Evolutionary conservation across 37 sponge, comb jelly and placozoan species (phyloP).

Genomic region (Cliona cf. orientalis): DNA sequence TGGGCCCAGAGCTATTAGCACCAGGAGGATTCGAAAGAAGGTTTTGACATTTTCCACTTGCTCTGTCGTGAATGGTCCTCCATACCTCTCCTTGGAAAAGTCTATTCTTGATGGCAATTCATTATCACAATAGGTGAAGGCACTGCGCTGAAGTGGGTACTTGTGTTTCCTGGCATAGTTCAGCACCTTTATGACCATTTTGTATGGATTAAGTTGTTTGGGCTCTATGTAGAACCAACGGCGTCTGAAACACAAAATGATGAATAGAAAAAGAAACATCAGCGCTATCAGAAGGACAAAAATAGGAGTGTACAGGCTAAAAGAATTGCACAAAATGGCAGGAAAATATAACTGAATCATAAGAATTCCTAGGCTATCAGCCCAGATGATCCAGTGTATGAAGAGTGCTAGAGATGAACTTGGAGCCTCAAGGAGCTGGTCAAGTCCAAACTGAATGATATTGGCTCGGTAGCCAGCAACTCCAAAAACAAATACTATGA

Average conservation of each 20-base stretch:
- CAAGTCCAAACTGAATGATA: background rate
- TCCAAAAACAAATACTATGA: background rate
- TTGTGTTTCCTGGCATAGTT: constrained; percentile 11
- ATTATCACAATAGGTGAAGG: background rate
- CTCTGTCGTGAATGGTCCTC: background rate
- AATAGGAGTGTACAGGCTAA: background rate
- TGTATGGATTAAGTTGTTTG: background rate
- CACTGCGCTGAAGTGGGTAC: background rate
- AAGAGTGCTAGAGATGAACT: background rate
- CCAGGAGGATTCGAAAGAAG: background rate
- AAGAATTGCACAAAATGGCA: background rate
- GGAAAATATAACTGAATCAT: background rate
- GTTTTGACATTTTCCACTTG: constrained; percentile 7
- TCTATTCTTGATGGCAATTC: background rate
- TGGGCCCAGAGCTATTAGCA: background rate
- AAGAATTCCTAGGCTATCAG: background rate
- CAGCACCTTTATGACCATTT: background rate
- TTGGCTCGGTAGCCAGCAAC: background rate
- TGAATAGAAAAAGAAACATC: background rate
- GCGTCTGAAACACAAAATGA: background rate
- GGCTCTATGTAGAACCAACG: background rate
- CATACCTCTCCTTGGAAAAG: constrained; percentile 6
- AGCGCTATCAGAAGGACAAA: background rate
- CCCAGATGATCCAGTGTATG: background rate
- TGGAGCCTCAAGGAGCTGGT: background rate